phyloP scores from a whole-genome alignment of 2,113 vertebrate genomes.

The Elachura formosa region DNA sequence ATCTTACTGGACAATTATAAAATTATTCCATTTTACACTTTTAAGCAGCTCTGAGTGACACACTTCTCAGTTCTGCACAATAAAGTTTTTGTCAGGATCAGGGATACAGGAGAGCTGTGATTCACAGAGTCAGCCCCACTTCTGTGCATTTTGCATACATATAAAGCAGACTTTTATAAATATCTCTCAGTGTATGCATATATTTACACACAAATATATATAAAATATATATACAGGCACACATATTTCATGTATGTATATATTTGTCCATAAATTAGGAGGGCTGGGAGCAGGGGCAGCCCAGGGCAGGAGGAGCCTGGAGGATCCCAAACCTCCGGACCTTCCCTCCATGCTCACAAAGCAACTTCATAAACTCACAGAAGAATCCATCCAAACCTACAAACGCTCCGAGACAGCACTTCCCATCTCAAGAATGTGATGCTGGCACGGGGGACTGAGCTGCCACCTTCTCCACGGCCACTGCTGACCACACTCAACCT shows the following conservation, averaged over 20 bases:
- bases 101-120: background rate
- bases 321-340: background rate
- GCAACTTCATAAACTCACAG: background rate
- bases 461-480: rapidly evolving
- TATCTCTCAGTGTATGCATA: background rate
- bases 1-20: background rate
- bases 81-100: background rate
- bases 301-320: rapidly evolving
- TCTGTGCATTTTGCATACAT: rapidly evolving
- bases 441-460: background rate
- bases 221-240: no score
- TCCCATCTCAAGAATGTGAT: background rate
- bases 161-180: background rate
- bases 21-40: background rate
- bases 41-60: background rate
- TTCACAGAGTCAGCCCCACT: rapidly evolving
- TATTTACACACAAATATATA: background rate
- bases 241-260: rapidly evolving
- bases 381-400: background rate
- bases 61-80: background rate
- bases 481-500: background rate
- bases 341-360: rapidly evolving
- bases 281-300: background rate
- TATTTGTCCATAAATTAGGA: background rate
- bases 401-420: background rate